phyloP scores from a whole-genome alignment of 2,797 vertebrate genomes.

The Fratercula arctica region DNA sequence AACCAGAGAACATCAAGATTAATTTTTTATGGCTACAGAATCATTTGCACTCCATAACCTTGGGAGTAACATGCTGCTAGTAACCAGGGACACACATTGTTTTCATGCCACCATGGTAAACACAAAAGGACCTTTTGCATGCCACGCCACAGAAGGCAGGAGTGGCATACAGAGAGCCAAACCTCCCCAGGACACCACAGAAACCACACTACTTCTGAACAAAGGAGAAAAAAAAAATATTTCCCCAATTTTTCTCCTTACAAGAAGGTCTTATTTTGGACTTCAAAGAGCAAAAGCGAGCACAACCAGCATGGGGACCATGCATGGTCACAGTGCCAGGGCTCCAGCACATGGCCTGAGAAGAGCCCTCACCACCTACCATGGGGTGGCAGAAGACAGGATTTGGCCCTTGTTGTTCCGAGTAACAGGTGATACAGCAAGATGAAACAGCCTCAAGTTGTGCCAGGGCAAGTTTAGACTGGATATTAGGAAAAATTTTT shows the following conservation, averaged over 20 bases:
- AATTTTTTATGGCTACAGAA: constrained; percentile 47
- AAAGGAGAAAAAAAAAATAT: background rate
- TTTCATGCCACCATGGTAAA: constrained; percentile 22
- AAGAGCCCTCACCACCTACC: background rate
- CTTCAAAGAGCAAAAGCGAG: background rate
- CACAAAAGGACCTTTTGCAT: constrained; percentile 21
- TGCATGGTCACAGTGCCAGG: background rate
- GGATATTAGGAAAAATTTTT: too few relatives aligned
- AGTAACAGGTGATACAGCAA: too few relatives aligned
- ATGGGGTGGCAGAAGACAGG: background rate
- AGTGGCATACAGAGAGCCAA: background rate
- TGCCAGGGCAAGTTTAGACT: too few relatives aligned
- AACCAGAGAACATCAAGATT: constrained; percentile 51
- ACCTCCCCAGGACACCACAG: background rate
- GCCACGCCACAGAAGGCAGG: background rate
- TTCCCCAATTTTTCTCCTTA: background rate
- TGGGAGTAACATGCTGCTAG: background rate
- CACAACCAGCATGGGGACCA: background rate
- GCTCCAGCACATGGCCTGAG: background rate
- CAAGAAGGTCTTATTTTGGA: background rate
- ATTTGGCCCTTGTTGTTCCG: background rate
- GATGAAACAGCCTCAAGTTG: too few relatives aligned
- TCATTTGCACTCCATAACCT: constrained; percentile 51
- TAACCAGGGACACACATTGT: background rate
- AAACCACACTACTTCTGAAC: background rate